Percentiles rank a stretch among this genome's conserved stretches.
Evolutionary conservation across 2,797 vertebrate genomes (phyloP).

Genomic region (Todus mexicanus): DNA sequence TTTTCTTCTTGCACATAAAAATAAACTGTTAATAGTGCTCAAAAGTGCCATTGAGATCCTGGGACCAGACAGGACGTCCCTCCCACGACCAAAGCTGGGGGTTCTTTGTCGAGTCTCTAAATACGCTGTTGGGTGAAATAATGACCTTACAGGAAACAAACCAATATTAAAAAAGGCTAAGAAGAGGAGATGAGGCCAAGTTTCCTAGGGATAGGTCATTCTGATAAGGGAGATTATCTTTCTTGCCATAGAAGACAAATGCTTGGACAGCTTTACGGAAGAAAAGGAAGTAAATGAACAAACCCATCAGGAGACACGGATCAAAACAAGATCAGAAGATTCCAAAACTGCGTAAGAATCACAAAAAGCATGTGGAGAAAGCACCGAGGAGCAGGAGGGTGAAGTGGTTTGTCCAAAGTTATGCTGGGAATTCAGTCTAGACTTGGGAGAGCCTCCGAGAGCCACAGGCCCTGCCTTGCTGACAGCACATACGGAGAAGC

Average conservation of each 20-base stretch:
- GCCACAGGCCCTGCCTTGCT: not conserved
- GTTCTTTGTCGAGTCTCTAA: not conserved
- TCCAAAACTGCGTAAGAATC: not conserved
- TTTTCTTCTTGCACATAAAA: conserved; percentile 26
- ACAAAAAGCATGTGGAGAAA: not conserved
- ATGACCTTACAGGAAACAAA: not conserved
- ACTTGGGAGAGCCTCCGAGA: not conserved
- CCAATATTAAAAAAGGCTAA: not conserved
- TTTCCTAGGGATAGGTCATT: not conserved
- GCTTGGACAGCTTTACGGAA: not conserved
- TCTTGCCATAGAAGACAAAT: not conserved
- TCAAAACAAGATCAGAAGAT: not conserved
- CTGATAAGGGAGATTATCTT: not conserved
- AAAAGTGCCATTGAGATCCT: not conserved
- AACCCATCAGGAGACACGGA: not conserved
- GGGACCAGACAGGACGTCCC: not conserved
- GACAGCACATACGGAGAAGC: accelerated
- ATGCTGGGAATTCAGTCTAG: not conserved
- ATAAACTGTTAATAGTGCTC: not conserved
- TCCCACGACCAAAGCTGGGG: not conserved
- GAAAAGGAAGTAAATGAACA: not conserved
- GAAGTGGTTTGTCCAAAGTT: not conserved
- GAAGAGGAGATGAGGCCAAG: not conserved
- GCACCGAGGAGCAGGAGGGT: not conserved
- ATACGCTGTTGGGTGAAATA: not conserved